Conservation (phyloP, 2,113 vertebrate genomes). For the Elaphurus davidianus region DNA sequence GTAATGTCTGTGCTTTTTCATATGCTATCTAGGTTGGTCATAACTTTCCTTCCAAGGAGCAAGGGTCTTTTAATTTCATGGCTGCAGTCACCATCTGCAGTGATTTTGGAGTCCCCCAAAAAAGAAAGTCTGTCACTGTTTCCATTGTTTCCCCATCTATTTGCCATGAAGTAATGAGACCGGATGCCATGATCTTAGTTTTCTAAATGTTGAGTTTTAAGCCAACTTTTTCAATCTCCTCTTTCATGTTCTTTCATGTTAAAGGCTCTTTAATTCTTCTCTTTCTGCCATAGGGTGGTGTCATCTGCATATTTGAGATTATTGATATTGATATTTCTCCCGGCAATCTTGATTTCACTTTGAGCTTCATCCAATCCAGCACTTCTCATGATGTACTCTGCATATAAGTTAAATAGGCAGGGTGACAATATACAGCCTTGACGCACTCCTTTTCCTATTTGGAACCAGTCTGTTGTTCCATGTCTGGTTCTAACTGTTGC, state of each 20-base stretch:
- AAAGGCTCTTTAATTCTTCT: not conserved
- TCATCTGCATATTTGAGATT: not conserved
- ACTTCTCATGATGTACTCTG: not conserved
- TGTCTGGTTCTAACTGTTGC: not conserved
- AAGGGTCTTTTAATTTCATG: not conserved
- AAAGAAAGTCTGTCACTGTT: not conserved
- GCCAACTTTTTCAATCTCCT: not conserved
- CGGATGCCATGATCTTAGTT: not conserved
- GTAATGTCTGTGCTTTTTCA: not conserved
- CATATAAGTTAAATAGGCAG: not conserved
- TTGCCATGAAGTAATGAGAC: not conserved
- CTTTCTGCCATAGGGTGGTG: not conserved
- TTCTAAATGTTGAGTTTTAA: not conserved
- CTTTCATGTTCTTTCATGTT: not conserved
- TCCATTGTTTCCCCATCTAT: not conserved
- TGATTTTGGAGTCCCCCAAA: not conserved
- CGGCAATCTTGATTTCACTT: not conserved
- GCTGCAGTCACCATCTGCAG: not conserved
- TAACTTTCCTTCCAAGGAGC: not conserved
- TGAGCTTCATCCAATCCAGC: not conserved
- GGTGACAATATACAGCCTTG: not conserved
- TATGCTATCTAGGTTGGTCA: not conserved
- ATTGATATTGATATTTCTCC: not conserved
- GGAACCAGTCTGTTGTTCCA: not conserved
- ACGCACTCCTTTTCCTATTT: rapidly evolving